A percentile compares a stretch with the other conserved stretches of the same genome.
These are phyloP conservation scores for Teinopalpus imperialis DNA, from an alignment of 2,888 invertebrate species.

Conservation along the genomic window DNA sequence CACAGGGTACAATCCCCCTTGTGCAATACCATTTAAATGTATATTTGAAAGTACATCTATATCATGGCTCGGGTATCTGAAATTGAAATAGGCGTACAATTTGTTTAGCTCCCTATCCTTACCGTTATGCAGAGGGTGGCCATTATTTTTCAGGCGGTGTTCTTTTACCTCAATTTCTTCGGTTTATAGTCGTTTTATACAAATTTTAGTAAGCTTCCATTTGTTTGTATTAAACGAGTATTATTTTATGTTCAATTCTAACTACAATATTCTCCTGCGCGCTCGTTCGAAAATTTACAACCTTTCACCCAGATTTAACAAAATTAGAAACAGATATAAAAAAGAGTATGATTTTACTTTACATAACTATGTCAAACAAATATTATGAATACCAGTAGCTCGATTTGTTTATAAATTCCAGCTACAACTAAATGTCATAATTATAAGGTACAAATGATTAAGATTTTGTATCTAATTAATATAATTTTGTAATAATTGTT, in stretches of 20 bases:
- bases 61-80: constrained; percentile 47
- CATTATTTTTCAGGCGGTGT: constrained; percentile 73
- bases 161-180: constrained; percentile 67
- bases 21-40: constrained; percentile 11
- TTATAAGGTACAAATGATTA: too few relatives aligned
- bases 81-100: constrained; percentile 74
- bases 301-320: constrained; percentile 8
- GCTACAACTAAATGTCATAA: too few relatives aligned
- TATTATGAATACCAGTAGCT: too few relatives aligned
- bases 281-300: constrained; percentile 7
- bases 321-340: not conserved
- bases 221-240: constrained; percentile 33
- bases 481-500: too few relatives aligned
- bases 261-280: constrained; percentile 10
- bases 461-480: too few relatives aligned
- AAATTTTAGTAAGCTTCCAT: constrained; percentile 52
- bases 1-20: constrained; percentile 27
- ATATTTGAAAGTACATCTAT: constrained; percentile 40
- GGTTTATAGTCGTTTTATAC: constrained; percentile 69
- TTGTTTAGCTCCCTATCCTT: constrained; percentile 65
- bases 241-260: constrained; percentile 30
- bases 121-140: constrained; percentile 52
- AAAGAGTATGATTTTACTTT: too few relatives aligned
- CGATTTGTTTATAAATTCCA: too few relatives aligned
- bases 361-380: too few relatives aligned